Base-by-base conservation (phyloP, 2,113 vertebrate species). In the Pluvialis apricaria region DNA sequence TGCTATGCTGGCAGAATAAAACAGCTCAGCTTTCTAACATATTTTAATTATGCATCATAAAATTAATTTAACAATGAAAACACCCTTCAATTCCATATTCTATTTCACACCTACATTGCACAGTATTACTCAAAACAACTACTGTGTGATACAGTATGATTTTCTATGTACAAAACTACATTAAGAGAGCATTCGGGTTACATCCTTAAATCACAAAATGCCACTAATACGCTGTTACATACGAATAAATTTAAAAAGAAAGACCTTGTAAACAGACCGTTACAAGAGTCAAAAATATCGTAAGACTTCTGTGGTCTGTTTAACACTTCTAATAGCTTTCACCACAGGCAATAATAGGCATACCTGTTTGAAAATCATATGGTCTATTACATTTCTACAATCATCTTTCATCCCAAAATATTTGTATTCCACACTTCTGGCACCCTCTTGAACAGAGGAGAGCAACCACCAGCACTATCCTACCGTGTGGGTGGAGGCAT, bases 61-160 rank as follows among this genome's bases (percentile, higher is more conserved):
- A 83, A 80, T 57, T 83, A 94, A 89, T 68, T 81, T 95, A 69
- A 90, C 15, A 66, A 66, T n/a, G 71, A 88, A 89, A 95, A 84
- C 51, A 57, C 26, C 31, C 66, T 97, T 92, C 22, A 52, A 1
- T 91, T 92, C 51, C 14, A 16, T 72, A 87, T 73, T 88, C 29
- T 72, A 20, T 87, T 75, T 78, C 78, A 90, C 36, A 86, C 16
- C 51, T 88, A 24, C 16, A 49, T 96, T 68, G 31, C 65, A 88
- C 25, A 88, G 19, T 62, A 36, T 55, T 81, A 82, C 79, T 94
- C 44, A 75, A 77, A 95, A 91, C 38, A 86, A 54, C 25, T 58
- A 38, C 32, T 79, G 14, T 54, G 40, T 75, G 68, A 69, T 61
- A 61, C 55, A 57, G 78, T 62, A 54, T 45, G n/a, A 55, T 77